A percentile compares a stretch with the other conserved stretches of the same genome.
phyloP scores from a whole-genome alignment of 2,888 invertebrate genomes.

The Caenorhabditis sp. region DNA sequence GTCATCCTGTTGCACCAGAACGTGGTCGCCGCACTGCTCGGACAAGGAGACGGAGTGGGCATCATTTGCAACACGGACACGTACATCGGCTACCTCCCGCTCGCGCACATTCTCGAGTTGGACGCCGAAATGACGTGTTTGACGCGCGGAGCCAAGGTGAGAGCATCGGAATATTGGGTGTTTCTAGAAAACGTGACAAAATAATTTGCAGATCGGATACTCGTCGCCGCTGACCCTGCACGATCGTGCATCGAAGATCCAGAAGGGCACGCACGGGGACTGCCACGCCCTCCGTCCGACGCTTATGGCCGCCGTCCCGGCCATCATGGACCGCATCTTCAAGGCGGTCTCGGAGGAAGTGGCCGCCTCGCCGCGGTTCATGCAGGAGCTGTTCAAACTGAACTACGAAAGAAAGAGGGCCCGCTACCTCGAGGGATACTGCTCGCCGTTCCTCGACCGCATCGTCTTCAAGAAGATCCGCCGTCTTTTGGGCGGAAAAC shows the following conservation, averaged over 20 bases:
- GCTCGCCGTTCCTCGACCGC: slow-evolving; percentile 81
- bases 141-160: slow-evolving; percentile 59
- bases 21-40: slow-evolving; percentile 80
- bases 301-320: slow-evolving; percentile 95
- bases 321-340: slow-evolving; percentile 95
- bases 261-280: slow-evolving; percentile 93
- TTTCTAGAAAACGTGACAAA: no score
- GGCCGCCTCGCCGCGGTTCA: slow-evolving; percentile 70
- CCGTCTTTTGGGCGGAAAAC: slow-evolving; percentile 88
- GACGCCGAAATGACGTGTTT: slow-evolving; percentile 83
- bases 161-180: no score
- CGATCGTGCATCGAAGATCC: slow-evolving; percentile 89
- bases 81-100: slow-evolving; percentile 93
- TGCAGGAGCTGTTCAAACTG: slow-evolving; percentile 89
- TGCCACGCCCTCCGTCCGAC: slow-evolving; percentile 92
- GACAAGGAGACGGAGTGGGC: slow-evolving; percentile 79
- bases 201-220: slow-evolving; percentile 95
- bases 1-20: slow-evolving; percentile 80
- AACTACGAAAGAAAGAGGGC: slow-evolving; percentile 92
- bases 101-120: slow-evolving; percentile 96
- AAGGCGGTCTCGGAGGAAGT: slow-evolving; percentile 96
- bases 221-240: slow-evolving; percentile 90
- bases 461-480: slow-evolving; percentile 84
- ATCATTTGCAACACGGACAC: slow-evolving; percentile 83
- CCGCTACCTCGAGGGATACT: slow-evolving; percentile 84